Evolutionary conservation across 1,140 invertebrate species (phyloP).

Genomic region (Rhizoglyphus robini): DNA sequence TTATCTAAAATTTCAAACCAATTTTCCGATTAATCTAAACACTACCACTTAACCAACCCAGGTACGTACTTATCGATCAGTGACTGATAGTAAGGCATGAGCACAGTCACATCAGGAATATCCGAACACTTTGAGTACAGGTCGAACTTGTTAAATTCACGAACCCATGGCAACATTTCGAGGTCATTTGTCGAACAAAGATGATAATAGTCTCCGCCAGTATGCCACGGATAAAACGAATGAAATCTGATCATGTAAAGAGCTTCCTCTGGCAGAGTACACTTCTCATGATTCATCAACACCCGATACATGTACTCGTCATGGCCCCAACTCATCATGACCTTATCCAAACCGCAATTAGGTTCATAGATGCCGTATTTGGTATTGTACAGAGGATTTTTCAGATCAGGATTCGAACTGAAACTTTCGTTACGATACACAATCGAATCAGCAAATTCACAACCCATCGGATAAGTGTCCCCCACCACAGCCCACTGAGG

Average conservation of each 20-base stretch:
- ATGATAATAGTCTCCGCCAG: conserved; percentile 64
- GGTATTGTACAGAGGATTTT: conserved; percentile 45
- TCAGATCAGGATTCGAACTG: conserved; percentile 62
- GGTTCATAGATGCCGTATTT: conserved; percentile 78
- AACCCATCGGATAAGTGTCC: conserved; percentile 90
- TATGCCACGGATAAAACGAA: conserved; percentile 91
- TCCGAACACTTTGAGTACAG: conserved; percentile 75
- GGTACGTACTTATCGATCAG: conserved; percentile 87
- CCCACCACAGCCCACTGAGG: conserved; percentile 91
- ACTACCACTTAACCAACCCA: conserved; percentile 46
- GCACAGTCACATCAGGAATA: conserved; percentile 63
- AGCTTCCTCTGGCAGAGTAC: conserved; percentile 63
- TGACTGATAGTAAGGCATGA: conserved; percentile 80
- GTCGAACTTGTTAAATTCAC: conserved; percentile 85
- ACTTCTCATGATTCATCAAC: conserved; percentile 51
- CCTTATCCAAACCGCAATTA: conserved; percentile 71
- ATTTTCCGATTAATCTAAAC: no score
- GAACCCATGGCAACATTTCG: conserved; percentile 61
- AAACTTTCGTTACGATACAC: conserved; percentile 71
- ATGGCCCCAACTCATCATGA: conserved; percentile 92
- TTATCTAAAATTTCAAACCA: no score
- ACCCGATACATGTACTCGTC: conserved; percentile 83
- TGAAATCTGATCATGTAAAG: conserved; percentile 70
- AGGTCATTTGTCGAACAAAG: conserved; percentile 58
- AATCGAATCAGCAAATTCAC: conserved; percentile 63